phyloP scores from a whole-genome alignment of 2,888 invertebrate genomes.

The Patella ulyssiponensis region DNA sequence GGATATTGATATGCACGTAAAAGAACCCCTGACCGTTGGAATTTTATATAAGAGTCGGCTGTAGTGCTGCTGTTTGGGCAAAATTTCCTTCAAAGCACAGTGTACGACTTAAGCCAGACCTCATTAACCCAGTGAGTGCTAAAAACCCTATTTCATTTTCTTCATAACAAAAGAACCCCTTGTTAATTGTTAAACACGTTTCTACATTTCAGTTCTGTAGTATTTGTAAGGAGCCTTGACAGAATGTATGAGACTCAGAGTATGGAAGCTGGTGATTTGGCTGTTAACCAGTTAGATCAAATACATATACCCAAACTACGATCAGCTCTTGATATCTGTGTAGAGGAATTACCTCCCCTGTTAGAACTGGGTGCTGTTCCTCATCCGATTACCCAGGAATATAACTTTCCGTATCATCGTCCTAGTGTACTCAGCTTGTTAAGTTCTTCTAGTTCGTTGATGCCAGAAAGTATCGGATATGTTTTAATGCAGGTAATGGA shows the following conservation, averaged over 20 bases:
- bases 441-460: constrained; percentile 58
- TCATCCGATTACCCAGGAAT: constrained; percentile 45
- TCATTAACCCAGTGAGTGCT: no score
- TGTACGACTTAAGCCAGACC: no score
- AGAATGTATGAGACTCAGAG: constrained; percentile 67
- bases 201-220: constrained; percentile 49
- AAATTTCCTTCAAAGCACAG: no score
- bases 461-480: constrained; percentile 69
- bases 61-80: no score
- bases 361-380: constrained; percentile 61
- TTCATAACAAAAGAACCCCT: not conserved
- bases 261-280: constrained; percentile 60
- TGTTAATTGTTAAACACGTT: not conserved
- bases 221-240: constrained; percentile 61
- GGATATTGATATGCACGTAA: no score
- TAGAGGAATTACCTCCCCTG: constrained; percentile 66
- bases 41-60: no score
- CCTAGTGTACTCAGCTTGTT: constrained; percentile 65
- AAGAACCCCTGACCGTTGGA: no score
- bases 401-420: constrained; percentile 67
- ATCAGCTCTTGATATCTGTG: constrained; percentile 65
- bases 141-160: no score
- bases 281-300: constrained; percentile 22
- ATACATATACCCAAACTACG: constrained; percentile 58
- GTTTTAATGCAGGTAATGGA: constrained; percentile 64